phyloP scores from a whole-genome alignment of 2,888 invertebrate species.

The Adelphocoris suturalis region DNA sequence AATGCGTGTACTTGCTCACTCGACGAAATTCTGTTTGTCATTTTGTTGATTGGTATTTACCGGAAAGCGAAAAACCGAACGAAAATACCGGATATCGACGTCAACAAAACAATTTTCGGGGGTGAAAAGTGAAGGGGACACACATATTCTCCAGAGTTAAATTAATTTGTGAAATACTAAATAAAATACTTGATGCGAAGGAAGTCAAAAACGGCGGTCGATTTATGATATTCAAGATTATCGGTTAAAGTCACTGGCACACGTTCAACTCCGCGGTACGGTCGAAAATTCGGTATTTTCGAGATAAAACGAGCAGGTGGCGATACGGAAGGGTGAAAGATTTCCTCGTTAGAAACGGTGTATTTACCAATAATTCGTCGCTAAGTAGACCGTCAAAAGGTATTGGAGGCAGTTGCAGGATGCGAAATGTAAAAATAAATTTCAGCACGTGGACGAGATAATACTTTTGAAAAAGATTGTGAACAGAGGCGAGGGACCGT shows the following conservation, averaged over 20 bases:
- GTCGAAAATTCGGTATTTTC: neutral
- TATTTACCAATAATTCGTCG: neutral
- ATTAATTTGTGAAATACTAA: no score
- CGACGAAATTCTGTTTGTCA: no score
- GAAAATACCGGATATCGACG: no score
- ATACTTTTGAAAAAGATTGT: neutral
- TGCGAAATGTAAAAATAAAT: conserved; percentile 12
- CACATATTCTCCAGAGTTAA: no score
- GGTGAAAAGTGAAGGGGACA: no score
- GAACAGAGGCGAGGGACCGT: neutral
- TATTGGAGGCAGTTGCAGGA: neutral
- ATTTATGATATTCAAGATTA: neutral
- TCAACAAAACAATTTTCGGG: no score
- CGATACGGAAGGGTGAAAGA: neutral
- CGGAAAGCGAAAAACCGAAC: no score
- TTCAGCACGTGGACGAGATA: neutral
- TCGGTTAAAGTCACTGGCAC: neutral
- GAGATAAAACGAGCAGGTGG: neutral
- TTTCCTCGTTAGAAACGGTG: neutral
- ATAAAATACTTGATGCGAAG: neutral
- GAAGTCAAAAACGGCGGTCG: neutral
- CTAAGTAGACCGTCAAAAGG: neutral
- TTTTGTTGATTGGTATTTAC: no score
- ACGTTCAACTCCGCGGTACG: neutral
- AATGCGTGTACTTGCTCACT: no score